Evolutionary conservation across 1,140 invertebrate species (phyloP).

Genomic region (Cepaea nemoralis): DNA sequence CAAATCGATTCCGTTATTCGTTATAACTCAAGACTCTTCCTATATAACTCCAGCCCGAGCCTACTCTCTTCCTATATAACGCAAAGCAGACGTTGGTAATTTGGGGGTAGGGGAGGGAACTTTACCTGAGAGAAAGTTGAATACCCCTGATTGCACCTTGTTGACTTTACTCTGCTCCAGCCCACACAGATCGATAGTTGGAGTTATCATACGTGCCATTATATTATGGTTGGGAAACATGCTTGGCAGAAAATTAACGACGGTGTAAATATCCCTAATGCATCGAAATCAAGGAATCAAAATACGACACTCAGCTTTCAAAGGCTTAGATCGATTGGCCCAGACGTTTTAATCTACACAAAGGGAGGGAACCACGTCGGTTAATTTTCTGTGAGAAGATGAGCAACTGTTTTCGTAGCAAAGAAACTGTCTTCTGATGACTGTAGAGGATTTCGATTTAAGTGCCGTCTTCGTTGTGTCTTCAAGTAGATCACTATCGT

Average conservation of each 20-base stretch:
- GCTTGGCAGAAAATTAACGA: background rate
- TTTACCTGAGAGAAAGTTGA: background rate
- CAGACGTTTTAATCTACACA: background rate
- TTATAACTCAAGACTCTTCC: too few species aligned
- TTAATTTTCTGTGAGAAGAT: background rate
- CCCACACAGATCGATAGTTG: background rate
- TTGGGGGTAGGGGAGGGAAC: too few species aligned
- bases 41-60: too few species aligned
- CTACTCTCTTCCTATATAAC: too few species aligned
- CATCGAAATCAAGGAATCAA: constrained; percentile 23
- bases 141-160: background rate
- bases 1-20: too few species aligned
- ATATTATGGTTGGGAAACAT: background rate
- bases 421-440: background rate
- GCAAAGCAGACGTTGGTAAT: too few species aligned
- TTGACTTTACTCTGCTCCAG: background rate
- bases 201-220: background rate
- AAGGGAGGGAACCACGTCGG: background rate
- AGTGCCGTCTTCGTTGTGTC: background rate
- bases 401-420: constrained; percentile 24
- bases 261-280: constrained; percentile 32
- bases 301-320: background rate
- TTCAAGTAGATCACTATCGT: background rate
- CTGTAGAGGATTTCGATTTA: background rate
- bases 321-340: background rate